Evolutionary conservation across 2,888 invertebrate species (phyloP).

Genomic region (Crossocerus cetratus): DNA sequence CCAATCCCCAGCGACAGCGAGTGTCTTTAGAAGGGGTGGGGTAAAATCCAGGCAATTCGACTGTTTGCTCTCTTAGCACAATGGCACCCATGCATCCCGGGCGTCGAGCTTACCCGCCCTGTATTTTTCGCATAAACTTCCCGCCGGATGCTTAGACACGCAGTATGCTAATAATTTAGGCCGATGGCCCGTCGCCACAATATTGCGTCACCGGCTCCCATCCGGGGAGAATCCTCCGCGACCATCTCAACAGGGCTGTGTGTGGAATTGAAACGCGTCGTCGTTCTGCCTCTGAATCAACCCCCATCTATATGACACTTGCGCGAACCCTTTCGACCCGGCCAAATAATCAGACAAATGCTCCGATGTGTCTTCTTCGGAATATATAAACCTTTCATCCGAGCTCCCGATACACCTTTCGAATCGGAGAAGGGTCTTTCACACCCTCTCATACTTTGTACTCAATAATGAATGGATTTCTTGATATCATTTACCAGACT

Average conservation of each 20-base stretch:
- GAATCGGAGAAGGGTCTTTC: no score
- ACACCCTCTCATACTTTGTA: no score
- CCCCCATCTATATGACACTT: background rate
- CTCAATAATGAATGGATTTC: no score
- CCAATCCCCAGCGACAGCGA: slow-evolving; percentile 11
- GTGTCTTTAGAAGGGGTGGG: slow-evolving; percentile 2
- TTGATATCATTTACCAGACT: no score
- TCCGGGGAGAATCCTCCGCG: background rate
- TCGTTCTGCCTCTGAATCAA: background rate
- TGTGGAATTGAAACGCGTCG: slow-evolving; percentile 14
- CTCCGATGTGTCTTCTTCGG: background rate
- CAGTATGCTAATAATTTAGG: slow-evolving; percentile 67
- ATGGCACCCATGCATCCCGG: slow-evolving; percentile 26
- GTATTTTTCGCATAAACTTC: slow-evolving; percentile 65
- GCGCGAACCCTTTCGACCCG: background rate
- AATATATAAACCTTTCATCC: background rate
- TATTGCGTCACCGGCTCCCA: slow-evolving; percentile 53
- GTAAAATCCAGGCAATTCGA: slow-evolving; percentile 43
- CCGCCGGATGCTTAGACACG: slow-evolving; percentile 70
- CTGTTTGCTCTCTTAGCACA: slow-evolving; percentile 55
- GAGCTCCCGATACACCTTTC: background rate
- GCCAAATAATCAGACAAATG: background rate
- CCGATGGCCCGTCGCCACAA: slow-evolving; percentile 38
- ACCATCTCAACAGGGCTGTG: slow-evolving; percentile 52
- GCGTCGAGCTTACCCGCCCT: slow-evolving; percentile 1